These are phyloP conservation scores for Eulemur rufifrons DNA, from an alignment of 2,113 vertebrate species.

Conservation along the genomic window DNA sequence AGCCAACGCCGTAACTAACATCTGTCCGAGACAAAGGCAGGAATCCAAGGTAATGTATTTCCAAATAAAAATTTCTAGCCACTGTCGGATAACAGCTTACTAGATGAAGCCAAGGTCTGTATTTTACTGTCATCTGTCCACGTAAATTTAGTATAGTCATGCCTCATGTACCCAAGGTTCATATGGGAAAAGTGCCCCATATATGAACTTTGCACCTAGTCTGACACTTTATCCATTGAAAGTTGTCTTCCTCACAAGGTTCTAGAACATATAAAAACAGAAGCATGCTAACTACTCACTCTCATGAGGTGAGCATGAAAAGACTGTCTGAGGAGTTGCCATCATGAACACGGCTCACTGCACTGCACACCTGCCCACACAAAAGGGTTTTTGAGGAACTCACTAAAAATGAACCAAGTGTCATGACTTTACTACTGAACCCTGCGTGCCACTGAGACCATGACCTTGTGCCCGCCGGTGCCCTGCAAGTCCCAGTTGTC, in stretches of 20 bases:
- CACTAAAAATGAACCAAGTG: neutral
- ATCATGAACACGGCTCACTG: neutral
- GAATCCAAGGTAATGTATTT: neutral
- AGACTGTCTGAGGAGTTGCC: neutral
- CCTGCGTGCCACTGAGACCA: neutral
- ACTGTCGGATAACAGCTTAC: no score
- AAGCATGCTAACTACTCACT: neutral
- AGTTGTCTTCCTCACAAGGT: neutral
- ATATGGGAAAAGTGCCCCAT: neutral
- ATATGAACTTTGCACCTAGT: neutral
- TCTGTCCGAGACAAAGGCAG: neutral
- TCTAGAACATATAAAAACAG: neutral
- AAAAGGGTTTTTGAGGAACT: neutral
- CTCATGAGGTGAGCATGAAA: neutral
- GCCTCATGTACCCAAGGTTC: neutral
- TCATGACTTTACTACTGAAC: neutral
- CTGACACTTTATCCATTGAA: neutral
- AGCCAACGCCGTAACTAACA: neutral
- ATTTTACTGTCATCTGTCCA: neutral
- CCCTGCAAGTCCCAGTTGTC: fast-evolving
- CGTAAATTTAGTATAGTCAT: neutral
- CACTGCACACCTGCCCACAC: fast-evolving
- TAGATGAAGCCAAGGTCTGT: fast-evolving
- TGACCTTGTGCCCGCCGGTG: fast-evolving
- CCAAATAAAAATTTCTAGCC: neutral